Conservation (phyloP, 2,888 invertebrate species). For the Mellilla xanthometata region DNA sequence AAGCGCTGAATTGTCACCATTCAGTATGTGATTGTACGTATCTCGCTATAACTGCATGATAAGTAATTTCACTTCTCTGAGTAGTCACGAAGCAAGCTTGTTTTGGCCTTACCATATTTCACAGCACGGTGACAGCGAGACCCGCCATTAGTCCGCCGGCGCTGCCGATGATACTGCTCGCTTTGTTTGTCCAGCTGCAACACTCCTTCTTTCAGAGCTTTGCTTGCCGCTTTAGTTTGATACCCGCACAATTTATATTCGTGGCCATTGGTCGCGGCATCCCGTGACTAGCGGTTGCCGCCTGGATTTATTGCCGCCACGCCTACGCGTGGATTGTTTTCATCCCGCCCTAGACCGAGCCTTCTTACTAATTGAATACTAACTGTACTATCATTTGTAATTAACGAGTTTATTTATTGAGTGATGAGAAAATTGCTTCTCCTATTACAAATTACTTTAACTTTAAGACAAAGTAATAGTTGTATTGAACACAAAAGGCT, state of each 20-base stretch:
- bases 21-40: no score
- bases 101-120: no score
- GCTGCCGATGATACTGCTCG: constrained; percentile 26
- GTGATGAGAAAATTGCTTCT: no score
- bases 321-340: constrained; percentile 24
- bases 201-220: constrained; percentile 71
- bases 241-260: constrained; percentile 66
- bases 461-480: no score
- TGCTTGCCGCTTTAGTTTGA: constrained; percentile 43
- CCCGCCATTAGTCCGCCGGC: no score
- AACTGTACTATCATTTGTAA: constrained; percentile 1
- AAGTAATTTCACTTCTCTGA: no score
- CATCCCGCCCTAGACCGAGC: constrained; percentile 17
- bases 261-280: constrained; percentile 54
- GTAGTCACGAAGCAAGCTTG: no score
- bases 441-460: no score
- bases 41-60: no score
- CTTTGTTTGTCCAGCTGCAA: constrained; percentile 72
- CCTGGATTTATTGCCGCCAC: constrained; percentile 44
- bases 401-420: constrained; percentile 3
- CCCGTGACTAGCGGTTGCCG: constrained; percentile 38
- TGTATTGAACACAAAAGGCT: no score
- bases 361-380: constrained; percentile 14
- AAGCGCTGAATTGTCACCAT: no score
- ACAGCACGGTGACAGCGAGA: constrained; percentile 29